These are phyloP conservation scores for Siderastrea siderea DNA, from an alignment of 92 coral and sea anemone genomes.

Conservation along the genomic window DNA sequence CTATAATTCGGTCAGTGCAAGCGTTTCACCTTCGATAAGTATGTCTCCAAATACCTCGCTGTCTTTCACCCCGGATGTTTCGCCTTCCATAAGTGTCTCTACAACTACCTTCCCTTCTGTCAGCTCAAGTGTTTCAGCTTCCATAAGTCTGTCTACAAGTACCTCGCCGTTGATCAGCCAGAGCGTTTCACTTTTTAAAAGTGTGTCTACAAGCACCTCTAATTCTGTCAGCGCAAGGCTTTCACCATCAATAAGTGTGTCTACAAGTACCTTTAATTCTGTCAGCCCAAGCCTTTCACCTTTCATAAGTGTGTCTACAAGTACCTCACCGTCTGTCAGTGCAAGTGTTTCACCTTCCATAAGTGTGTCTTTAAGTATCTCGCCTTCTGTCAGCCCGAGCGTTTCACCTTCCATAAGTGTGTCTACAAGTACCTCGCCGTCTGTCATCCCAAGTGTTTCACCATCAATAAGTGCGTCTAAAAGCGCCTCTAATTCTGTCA, in stretches of 20 bases:
- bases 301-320: background rate
- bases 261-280: background rate
- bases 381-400: too few species aligned
- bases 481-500: background rate
- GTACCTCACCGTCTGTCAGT: background rate
- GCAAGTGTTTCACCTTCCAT: background rate
- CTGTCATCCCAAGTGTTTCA: background rate
- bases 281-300: background rate
- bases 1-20: background rate
- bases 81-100: background rate
- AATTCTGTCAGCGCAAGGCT: background rate
- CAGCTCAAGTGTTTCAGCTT: background rate
- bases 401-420: background rate
- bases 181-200: background rate
- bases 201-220: background rate
- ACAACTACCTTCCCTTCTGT: background rate
- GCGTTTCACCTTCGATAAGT: background rate
- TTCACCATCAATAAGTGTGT: background rate
- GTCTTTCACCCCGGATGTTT: background rate
- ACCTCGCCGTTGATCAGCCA: background rate
- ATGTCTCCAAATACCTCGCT: background rate
- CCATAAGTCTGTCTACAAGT: background rate
- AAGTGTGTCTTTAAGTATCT: too few species aligned
- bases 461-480: background rate
- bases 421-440: too few species aligned